These are phyloP conservation scores for Trichomycterus rosablanca DNA, from an alignment of 2,113 vertebrate species.

Conservation along the genomic window DNA sequence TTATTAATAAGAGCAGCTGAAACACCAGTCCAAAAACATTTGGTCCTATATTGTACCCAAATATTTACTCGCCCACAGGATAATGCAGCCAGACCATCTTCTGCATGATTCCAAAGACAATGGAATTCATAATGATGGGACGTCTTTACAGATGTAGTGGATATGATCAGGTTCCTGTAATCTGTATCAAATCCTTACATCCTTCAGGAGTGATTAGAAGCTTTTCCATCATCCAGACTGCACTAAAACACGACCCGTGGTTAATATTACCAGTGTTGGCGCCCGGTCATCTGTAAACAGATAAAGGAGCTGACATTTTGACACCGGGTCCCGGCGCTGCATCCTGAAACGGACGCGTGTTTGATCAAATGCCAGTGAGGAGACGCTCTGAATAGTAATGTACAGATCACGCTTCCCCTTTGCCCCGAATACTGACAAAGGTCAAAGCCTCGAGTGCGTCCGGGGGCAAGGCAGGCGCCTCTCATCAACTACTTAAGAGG, in stretches of 20 bases:
- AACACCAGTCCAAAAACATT: no score
- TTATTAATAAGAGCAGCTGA: no score
- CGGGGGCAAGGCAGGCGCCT: slow-evolving; percentile 24
- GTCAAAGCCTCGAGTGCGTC: slow-evolving; percentile 36
- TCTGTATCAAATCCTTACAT: no score
- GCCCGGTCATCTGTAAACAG: slow-evolving; percentile 37
- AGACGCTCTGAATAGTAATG: slow-evolving; percentile 45
- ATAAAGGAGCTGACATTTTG: slow-evolving; percentile 50
- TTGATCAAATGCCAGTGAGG: slow-evolving; percentile 48
- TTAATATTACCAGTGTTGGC: slow-evolving; percentile 38
- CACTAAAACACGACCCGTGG: no score
- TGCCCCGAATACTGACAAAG: slow-evolving; percentile 37
- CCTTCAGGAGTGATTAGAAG: no score
- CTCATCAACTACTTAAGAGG: slow-evolving; percentile 22
- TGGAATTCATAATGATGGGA: slow-evolving; percentile 13
- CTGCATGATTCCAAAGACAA: background rate
- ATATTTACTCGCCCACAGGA: no score
- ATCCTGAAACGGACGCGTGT: slow-evolving; percentile 41
- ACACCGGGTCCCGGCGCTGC: slow-evolving; percentile 41
- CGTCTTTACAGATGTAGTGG: slow-evolving; percentile 29
- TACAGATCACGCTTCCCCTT: slow-evolving; percentile 40
- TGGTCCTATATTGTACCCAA: no score
- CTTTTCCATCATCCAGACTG: no score
- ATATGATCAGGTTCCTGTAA: no score
- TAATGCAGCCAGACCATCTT: background rate